Conservation (phyloP, 53 echinoderm and acorn worm species). For the Glandiceps talaboti region DNA sequence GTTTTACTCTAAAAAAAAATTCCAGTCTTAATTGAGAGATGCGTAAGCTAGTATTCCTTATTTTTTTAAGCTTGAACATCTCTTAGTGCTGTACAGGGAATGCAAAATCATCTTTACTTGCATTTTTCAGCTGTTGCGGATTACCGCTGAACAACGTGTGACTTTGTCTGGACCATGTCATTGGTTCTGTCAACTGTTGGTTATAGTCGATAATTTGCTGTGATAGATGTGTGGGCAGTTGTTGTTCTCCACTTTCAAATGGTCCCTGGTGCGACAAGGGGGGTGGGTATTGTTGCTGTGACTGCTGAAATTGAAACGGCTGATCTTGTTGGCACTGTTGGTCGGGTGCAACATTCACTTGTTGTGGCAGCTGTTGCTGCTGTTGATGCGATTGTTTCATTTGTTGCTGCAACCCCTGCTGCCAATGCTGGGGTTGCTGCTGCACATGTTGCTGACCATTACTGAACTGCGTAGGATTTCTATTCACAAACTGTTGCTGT, state of each 20-base stretch:
- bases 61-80: too few species aligned
- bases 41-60: too few species aligned
- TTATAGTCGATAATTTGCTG: neutral
- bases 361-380: neutral
- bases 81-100: too few species aligned
- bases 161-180: neutral
- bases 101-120: neutral
- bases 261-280: neutral
- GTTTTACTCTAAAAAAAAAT: too few species aligned
- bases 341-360: neutral
- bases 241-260: neutral
- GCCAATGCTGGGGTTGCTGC: constrained; percentile 1
- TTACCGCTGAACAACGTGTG: neutral
- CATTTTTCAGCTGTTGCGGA: neutral
- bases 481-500: constrained; percentile 2
- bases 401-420: constrained; percentile 1
- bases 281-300: constrained; percentile 12
- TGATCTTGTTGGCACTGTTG: constrained; percentile 8
- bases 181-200: neutral
- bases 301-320: constrained; percentile 3
- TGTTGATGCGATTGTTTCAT: neutral
- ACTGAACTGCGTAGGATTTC: neutral
- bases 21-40: too few species aligned
- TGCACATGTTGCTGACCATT: neutral
- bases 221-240: neutral